Evolutionary conservation across 2,113 vertebrate species (phyloP), one percentile per base, ranked within the genome.

Genomic region (Seriola quinqueradiata): DNA sequence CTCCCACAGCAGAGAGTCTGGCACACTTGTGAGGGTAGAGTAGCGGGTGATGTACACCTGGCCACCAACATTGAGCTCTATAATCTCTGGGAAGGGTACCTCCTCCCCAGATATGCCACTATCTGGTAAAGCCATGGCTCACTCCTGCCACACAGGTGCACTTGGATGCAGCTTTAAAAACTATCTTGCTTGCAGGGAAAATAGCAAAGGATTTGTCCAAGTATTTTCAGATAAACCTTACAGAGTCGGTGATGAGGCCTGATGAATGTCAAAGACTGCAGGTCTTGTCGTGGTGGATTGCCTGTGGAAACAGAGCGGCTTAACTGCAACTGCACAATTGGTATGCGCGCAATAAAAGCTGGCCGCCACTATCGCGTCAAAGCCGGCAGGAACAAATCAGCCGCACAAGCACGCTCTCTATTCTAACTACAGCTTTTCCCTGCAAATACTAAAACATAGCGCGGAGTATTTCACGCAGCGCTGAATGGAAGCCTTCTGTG

Each of bases 21-120:
- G 97, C 83, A 98, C 95, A 13, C 96, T 97, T 61, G 96, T 93
- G 90, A 99, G 94, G 10, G 98, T 99, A 19, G 96, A 96, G 89
- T 95, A 97, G 40, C 97, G 97, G 14, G 98, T 99, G 88, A 99
- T 97, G 77, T 99, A 99, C 81, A 98, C 97, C 90, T 99, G 98
- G 0, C 97, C 97, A 0, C 98, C 98, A 32, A 99, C 98, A 0
- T 99, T 98, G 68, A 99, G 96, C 91, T 99, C 97, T 36, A 99
- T 94, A 63, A 99, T 98, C 72, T 99, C 97, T 0, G 97, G 97
- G 89, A 98, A 98, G 66, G 92, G 72, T 5, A 87, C 79, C 44
- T 97, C 96, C 61, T 97, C 96, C 25, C 63, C 73, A 42, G 92
- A 90, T 85, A 96, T 93, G 16, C 94, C 90, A 68, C 95, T 91